A percentile compares a stretch with the other conserved stretches of the same genome.
Conservation (phyloP, 2,797 vertebrate genomes). For the Spinibarbus caldwelli region DNA sequence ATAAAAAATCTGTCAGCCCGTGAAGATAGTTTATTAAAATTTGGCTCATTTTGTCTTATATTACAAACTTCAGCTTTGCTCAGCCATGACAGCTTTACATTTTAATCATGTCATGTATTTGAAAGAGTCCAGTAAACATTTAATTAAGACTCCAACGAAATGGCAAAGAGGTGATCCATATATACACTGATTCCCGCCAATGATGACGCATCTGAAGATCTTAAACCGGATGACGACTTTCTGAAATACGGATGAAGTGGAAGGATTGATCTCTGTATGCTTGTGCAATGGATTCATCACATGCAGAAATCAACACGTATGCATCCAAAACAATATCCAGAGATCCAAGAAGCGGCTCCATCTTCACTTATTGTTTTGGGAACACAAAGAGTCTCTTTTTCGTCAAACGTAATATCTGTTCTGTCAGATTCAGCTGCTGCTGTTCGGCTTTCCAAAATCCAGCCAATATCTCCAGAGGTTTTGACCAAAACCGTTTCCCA, state of each 20-base stretch:
- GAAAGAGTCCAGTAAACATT: constrained; percentile 71
- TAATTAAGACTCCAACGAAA: constrained; percentile 60
- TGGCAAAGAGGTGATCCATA: constrained; percentile 61
- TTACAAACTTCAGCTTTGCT: constrained; percentile 76
- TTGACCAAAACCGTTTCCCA: constrained; percentile 24
- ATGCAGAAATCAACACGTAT: constrained; percentile 7
- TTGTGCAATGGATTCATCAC: neutral
- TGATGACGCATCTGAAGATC: neutral
- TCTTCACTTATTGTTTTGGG: neutral
- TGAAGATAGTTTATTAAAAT: constrained; percentile 79
- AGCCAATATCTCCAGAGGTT: neutral
- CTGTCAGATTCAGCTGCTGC: constrained; percentile 1
- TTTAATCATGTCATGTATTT: constrained; percentile 67
- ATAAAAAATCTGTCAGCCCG: constrained; percentile 58
- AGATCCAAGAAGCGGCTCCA: neutral
- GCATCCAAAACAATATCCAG: neutral
- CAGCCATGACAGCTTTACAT: constrained; percentile 71
- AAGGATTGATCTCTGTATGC: neutral
- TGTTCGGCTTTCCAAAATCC: neutral
- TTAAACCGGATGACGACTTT: neutral
- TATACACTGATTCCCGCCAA: constrained; percentile 33
- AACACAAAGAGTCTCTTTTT: neutral
- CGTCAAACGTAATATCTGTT: neutral
- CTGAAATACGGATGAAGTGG: neutral
- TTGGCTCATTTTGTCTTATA: constrained; percentile 73